Percentiles rank a stretch among this genome's conserved stretches.
Conservation (phyloP, 2,797 vertebrate genomes). For the Bradypus variegatus region DNA sequence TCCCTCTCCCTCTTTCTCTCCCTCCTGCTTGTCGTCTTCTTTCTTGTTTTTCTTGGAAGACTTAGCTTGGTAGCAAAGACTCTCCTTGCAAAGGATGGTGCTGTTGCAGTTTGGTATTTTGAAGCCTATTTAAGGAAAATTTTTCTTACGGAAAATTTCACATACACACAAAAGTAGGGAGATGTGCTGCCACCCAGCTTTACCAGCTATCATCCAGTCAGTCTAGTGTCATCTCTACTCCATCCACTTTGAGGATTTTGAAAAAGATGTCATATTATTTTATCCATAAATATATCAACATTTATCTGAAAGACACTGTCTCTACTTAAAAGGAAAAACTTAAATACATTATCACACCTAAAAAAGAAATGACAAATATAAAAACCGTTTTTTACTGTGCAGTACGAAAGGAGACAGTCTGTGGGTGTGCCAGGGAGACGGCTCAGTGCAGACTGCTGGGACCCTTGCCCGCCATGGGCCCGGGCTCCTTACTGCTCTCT, state of each 20-base stretch:
- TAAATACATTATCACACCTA: background rate
- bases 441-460: background rate
- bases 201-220: background rate
- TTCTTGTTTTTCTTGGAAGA: background rate
- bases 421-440: background rate
- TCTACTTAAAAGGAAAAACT: background rate
- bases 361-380: background rate
- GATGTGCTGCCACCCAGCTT: accelerated
- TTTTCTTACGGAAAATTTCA: conserved; percentile 8
- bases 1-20: too few species aligned
- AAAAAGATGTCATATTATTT: background rate
- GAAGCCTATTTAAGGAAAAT: background rate
- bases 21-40: too few species aligned
- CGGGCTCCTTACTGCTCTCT: background rate
- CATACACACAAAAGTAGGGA: background rate
- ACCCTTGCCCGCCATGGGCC: background rate
- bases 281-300: background rate
- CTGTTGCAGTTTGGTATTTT: background rate
- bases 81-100: background rate
- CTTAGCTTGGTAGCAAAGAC: background rate
- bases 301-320: background rate
- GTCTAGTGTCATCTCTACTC: background rate
- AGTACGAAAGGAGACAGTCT: background rate
- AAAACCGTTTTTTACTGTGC: background rate
- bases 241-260: background rate